A percentile compares a stretch with the other conserved stretches of the same genome.
Evolutionary conservation across 2,797 vertebrate genomes (phyloP).

Genomic region (Dipus sagitta): DNA sequence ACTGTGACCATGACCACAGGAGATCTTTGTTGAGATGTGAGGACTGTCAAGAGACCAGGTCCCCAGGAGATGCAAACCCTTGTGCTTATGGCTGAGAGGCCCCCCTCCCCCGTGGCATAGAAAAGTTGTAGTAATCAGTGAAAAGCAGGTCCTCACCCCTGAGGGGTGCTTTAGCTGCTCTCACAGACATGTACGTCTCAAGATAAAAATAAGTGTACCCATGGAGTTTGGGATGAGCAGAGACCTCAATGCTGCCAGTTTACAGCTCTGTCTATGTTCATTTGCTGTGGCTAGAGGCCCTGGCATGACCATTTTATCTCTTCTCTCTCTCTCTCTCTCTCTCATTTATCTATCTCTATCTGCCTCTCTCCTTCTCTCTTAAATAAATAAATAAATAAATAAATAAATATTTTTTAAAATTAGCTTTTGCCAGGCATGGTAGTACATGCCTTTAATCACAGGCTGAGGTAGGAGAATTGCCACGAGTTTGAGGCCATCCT

Average conservation of each 20-base stretch:
- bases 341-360: no score
- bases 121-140: not conserved
- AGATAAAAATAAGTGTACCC: not conserved
- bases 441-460: no score
- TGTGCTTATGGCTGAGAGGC: not conserved
- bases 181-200: not conserved
- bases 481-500: no score
- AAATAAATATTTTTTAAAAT: not conserved
- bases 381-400: no score
- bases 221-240: not conserved
- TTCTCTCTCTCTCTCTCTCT: no score
- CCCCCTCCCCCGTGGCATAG: not conserved
- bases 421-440: not conserved
- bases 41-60: not conserved
- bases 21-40: not conserved
- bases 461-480: no score
- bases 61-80: not conserved
- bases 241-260: not conserved
- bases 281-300: no score
- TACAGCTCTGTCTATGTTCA: not conserved
- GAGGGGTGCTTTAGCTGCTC: not conserved
- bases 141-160: not conserved
- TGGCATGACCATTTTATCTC: no score
- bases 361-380: no score
- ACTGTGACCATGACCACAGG: not conserved